Percentiles rank a stretch among this genome's conserved stretches.
Conservation (phyloP, 2,888 invertebrate genomes). For the Aplocera efformata region DNA sequence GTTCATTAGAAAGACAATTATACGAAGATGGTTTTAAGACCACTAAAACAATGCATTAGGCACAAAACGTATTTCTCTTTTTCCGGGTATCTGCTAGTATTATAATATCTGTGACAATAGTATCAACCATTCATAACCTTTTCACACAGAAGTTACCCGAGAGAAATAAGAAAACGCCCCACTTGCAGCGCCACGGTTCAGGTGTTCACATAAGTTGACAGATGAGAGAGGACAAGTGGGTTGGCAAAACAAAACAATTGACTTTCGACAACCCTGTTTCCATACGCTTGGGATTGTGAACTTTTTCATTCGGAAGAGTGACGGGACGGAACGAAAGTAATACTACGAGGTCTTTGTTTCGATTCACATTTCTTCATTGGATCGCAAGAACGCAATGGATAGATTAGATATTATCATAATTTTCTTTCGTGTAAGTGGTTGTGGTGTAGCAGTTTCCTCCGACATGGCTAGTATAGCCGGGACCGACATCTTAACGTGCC, state of each 20-base stretch:
- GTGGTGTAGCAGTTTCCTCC: too few relatives aligned
- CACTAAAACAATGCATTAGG: too few relatives aligned
- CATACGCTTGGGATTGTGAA: slow-evolving; percentile 20
- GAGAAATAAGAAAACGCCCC: slow-evolving; percentile 25
- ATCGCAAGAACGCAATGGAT: not conserved
- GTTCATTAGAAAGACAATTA: too few relatives aligned
- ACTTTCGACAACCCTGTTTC: slow-evolving; percentile 50
- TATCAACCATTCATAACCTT: slow-evolving; percentile 3
- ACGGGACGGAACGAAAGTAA: not conserved
- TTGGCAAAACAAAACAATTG: slow-evolving; percentile 39
- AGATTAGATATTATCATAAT: too few relatives aligned
- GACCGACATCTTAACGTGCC: too few relatives aligned
- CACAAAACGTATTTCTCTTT: too few relatives aligned
- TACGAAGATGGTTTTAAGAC: too few relatives aligned
- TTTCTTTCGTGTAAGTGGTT: too few relatives aligned
- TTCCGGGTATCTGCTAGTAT: too few relatives aligned
- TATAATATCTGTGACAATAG: too few relatives aligned
- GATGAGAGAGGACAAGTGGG: slow-evolving; percentile 31
- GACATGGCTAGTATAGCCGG: too few relatives aligned
- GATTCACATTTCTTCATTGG: not conserved
- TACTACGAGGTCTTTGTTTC: not conserved
- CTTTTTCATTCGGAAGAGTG: too few relatives aligned
- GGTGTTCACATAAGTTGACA: slow-evolving; percentile 50
- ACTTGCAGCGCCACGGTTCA: slow-evolving; percentile 46
- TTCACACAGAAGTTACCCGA: slow-evolving; percentile 9